Evolutionary conservation across 2,888 invertebrate genomes (phyloP).

Genomic region (Rotaria sp.): DNA sequence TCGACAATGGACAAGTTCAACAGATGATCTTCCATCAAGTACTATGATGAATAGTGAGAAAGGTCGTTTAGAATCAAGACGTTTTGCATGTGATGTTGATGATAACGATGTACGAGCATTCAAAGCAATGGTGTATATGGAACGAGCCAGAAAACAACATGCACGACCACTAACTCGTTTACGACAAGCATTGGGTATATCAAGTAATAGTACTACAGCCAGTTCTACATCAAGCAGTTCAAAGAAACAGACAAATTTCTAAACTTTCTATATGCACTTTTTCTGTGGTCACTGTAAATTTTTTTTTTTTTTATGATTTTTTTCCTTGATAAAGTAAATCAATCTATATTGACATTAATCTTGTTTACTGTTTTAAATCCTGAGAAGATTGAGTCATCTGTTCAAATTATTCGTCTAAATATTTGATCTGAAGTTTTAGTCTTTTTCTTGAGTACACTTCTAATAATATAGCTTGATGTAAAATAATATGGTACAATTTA

Average conservation of each 20-base stretch:
- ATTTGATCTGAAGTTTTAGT: no score
- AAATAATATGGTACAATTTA: no score
- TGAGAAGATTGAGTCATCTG: no score
- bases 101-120: conserved; percentile 28
- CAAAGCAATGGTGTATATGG: conserved; percentile 17
- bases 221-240: background rate
- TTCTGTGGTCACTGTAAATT: background rate
- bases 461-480: no score
- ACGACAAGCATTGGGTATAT: conserved; percentile 21
- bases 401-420: no score
- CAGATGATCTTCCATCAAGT: background rate
- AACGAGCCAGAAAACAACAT: conserved; percentile 10
- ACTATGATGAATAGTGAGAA: background rate
- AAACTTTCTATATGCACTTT: background rate
- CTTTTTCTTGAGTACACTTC: no score
- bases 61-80: conserved; percentile 5
- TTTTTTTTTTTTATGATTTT: background rate
- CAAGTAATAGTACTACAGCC: background rate
- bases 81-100: conserved; percentile 14
- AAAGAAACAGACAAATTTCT: background rate
- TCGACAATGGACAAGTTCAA: background rate
- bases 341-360: background rate
- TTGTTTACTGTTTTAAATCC: no score
- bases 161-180: background rate
- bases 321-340: background rate